Conservation (phyloP, 1,140 invertebrate species). For the Xylocopa sonorina region DNA sequence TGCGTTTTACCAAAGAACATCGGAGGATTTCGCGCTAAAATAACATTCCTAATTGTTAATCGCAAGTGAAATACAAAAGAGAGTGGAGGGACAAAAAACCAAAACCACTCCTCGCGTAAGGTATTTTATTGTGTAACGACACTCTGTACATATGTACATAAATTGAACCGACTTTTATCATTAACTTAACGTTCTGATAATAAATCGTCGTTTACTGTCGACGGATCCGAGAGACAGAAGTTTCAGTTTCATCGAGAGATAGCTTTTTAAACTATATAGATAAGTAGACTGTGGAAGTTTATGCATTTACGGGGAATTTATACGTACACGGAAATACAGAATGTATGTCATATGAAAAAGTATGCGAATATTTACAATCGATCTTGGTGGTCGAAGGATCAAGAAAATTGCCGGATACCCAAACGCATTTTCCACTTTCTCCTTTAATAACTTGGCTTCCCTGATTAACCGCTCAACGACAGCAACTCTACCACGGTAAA, state of each 20-base stretch:
- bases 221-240: neutral
- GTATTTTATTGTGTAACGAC: slow-evolving; percentile 53
- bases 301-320: no score
- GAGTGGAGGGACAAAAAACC: slow-evolving; percentile 27
- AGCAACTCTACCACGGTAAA: no score
- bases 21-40: slow-evolving; percentile 53
- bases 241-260: neutral
- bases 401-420: no score
- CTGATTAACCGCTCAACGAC: no score
- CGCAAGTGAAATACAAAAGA: slow-evolving; percentile 33
- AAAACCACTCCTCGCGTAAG: slow-evolving; percentile 48
- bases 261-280: neutral
- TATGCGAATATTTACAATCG: no score
- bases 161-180: slow-evolving; percentile 44
- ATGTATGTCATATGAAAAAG: no score
- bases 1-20: slow-evolving; percentile 65
- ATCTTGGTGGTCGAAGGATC: no score
- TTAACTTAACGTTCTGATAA: slow-evolving; percentile 57
- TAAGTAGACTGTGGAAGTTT: no score
- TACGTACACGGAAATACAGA: no score
- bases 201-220: slow-evolving; percentile 27
- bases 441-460: no score
- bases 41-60: slow-evolving; percentile 72
- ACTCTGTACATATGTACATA: slow-evolving; percentile 75
- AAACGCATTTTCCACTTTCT: no score